Evolutionary conservation across 30 jellyfish, hydroid and myxozoan genomes (phyloP).

Genomic region (Morbakka virulenta): DNA sequence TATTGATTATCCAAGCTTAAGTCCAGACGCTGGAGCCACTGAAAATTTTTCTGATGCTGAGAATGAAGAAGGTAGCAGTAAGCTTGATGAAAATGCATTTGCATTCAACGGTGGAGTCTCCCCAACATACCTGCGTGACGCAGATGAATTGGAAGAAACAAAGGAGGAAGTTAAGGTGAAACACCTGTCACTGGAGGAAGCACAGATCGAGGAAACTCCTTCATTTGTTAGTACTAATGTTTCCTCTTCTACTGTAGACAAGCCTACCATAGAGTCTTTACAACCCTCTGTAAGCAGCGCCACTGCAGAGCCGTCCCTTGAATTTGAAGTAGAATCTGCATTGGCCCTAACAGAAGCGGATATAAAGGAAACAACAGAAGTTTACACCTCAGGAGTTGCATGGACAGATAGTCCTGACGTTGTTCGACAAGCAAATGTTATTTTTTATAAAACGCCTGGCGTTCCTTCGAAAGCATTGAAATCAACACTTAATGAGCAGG

Average conservation of each 20-base stretch:
- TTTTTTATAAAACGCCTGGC: neutral
- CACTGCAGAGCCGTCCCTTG: neutral
- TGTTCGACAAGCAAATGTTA: neutral
- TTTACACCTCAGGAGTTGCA: neutral
- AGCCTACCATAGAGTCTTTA: no score
- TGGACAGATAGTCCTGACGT: neutral
- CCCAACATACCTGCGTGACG: no score
- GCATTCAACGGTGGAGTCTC: no score
- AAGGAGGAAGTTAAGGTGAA: neutral
- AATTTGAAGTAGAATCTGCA: neutral
- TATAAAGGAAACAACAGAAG: neutral
- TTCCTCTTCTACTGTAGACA: neutral
- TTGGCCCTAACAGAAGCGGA: neutral
- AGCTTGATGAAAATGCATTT: neutral
- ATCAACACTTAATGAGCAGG: no score
- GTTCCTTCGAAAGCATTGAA: neutral
- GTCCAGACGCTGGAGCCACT: neutral
- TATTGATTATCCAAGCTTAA: no score
- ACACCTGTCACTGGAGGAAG: neutral
- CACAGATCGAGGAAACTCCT: neutral
- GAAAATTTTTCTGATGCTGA: neutral
- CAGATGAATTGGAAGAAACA: neutral
- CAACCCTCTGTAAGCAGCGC: neutral
- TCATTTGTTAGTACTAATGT: neutral
- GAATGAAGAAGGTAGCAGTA: neutral